Base-by-base conservation (phyloP, 2,797 vertebrate species). In the Acanthurus lineatus region DNA sequence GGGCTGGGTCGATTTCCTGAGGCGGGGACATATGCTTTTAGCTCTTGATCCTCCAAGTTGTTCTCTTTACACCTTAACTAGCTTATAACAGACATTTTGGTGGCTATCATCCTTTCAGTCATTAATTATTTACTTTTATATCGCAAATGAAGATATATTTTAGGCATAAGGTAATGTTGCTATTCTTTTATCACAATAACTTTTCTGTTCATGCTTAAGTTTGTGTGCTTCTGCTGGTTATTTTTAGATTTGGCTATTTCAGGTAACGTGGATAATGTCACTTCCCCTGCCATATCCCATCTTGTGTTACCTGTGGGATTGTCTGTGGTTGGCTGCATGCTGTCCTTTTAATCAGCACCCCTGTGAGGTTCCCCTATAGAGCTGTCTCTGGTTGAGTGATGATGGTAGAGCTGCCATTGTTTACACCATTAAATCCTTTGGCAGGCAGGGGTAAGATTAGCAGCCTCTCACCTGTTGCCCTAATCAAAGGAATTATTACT, bases 401-500 rank as follows among this genome's bases (percentile, higher is more conserved):
- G 81, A 72, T 62, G 47, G 51, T 22, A 14, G 79, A 87, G 76
- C 83, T 80, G 82, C 81, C 72, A 63, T 86, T 86, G 90, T 87
- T 86, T 84, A 62, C 69, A 22, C 53, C 40, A 15, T 86, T 88
- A 82, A 89, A 91, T 89, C 84, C 79, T 70, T n/a, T n/a, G 38
- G 70, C 75, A 84, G 84, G 77, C 81, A 40, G 80, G 77, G 79
- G 79, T 69, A 82, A 88, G 89, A 95, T 94, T 93, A 90, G 75
- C 72, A 76, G 75, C 88, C 85, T 92, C 89, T 92, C 90, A 94
- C 87, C 89, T 90, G 87, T 85, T 91, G 88, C 82, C 86, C 81
- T 91, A 93, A 92, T 94, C 92, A 94, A 86, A 88, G 86, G 87
- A 90, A 87, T 92, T 88, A 91, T 89, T 87, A 75, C 71, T 4